Conservation (phyloP, 1,140 invertebrate species). For the Oreohelix idahoensis region DNA sequence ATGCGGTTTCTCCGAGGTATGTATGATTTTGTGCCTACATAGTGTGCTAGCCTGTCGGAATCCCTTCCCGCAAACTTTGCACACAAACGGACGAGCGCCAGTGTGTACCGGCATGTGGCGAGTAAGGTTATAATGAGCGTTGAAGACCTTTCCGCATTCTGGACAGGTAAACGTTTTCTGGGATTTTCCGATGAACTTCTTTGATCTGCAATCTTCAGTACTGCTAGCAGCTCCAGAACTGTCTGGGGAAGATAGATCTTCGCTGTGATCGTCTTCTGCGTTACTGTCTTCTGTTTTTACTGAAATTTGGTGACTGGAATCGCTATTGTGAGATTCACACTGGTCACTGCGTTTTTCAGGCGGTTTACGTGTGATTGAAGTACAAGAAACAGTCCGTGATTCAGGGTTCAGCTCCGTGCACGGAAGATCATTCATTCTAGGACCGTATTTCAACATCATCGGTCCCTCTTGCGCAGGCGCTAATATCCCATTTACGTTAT, state of each 20-base stretch:
- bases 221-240: conserved; percentile 8
- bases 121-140: conserved; percentile 98
- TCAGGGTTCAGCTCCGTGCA: background rate
- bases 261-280: conserved; percentile 20
- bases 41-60: conserved; percentile 97
- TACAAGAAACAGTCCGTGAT: background rate
- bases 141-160: conserved; percentile 98
- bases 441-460: background rate
- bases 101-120: conserved; percentile 99
- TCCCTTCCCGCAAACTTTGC: conserved; percentile 96
- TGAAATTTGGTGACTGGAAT: conserved; percentile 14
- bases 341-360: background rate
- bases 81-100: conserved; percentile 95
- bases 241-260: conserved; percentile 21
- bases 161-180: conserved; percentile 92
- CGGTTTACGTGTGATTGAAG: background rate
- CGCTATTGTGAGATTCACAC: conserved; percentile 2
- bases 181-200: conserved; percentile 51
- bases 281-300: conserved; percentile 24
- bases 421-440: background rate
- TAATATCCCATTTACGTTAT: background rate
- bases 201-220: conserved; percentile 38
- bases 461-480: background rate
- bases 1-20: conserved; percentile 90
- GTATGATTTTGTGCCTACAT: conserved; percentile 98